phyloP scores from a whole-genome alignment of 2,888 invertebrate species.

The Schizotus pectinicornis region DNA sequence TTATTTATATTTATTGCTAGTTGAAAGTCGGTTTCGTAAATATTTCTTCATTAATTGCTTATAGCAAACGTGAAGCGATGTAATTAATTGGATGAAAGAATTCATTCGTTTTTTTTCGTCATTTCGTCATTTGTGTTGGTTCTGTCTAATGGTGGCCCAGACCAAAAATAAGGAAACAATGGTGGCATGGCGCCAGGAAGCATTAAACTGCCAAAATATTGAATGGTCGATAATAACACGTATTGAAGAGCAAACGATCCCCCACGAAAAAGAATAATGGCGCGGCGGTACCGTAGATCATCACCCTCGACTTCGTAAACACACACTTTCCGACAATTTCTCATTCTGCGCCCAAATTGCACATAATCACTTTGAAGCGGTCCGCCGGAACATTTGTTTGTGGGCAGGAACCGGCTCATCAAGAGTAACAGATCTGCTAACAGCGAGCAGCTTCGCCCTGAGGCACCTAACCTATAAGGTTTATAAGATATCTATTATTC shows the following conservation, averaged over 20 bases:
- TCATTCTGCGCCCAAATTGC: conserved; percentile 34
- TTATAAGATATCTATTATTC: no score
- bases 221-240: conserved; percentile 43
- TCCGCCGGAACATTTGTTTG: neutral
- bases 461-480: no score
- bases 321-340: conserved; percentile 33
- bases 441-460: no score
- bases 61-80: conserved; percentile 31
- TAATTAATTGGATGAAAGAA: conserved; percentile 33
- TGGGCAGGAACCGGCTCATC: no score
- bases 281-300: conserved; percentile 38
- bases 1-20: conserved; percentile 40
- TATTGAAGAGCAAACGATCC: conserved; percentile 37
- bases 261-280: conserved; percentile 38
- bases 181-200: conserved; percentile 39
- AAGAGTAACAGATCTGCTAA: no score
- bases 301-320: conserved; percentile 33
- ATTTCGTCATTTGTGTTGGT: neutral
- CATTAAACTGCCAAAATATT: conserved; percentile 47
- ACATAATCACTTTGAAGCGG: conserved; percentile 35
- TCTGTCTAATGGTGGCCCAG: neutral
- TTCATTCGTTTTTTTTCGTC: conserved; percentile 17
- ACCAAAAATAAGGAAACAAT: conserved; percentile 30
- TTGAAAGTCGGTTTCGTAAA: conserved; percentile 37
- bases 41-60: conserved; percentile 38